Evolutionary conservation across 2,797 vertebrate species (phyloP).

Genomic region (Poeciliopsis turneri): DNA sequence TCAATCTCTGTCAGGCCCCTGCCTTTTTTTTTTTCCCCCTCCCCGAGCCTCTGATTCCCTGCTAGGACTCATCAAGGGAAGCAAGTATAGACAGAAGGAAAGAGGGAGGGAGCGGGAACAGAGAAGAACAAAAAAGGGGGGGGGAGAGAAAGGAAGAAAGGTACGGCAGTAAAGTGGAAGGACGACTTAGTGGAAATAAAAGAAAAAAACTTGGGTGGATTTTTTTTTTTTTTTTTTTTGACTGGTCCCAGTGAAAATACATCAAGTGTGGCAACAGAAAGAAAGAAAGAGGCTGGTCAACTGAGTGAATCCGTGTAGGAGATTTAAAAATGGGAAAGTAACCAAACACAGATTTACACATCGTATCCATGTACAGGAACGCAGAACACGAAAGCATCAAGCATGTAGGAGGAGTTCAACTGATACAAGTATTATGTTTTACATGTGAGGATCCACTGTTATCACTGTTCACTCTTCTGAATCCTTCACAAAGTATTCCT

Average conservation of each 20-base stretch:
- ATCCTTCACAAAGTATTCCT: conserved; percentile 4
- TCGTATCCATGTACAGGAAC: conserved; percentile 32
- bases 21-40: conserved; percentile 70
- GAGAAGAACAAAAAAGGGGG: conserved; percentile 26
- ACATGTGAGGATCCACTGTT: conserved; percentile 23
- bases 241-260: conserved; percentile 58
- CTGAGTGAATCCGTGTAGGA: conserved; percentile 57
- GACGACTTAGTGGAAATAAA: conserved; percentile 59
- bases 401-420: conserved; percentile 12
- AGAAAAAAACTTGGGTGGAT: conserved; percentile 69
- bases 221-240: conserved; percentile 65
- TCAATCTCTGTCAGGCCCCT: conserved; percentile 88
- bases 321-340: conserved; percentile 57
- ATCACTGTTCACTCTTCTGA: conserved; percentile 21
- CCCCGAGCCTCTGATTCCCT: conserved; percentile 77
- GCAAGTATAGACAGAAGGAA: conserved; percentile 77
- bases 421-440: not conserved
- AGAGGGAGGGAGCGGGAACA: conserved; percentile 46
- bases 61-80: conserved; percentile 83
- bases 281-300: conserved; percentile 48
- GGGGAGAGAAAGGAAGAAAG: conserved; percentile 39
- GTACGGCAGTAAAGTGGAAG: conserved; percentile 42
- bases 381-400: conserved; percentile 36
- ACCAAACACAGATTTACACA: conserved; percentile 44
- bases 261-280: conserved; percentile 62